These are phyloP conservation scores for Sycophila texana DNA, from an alignment of 2,888 invertebrate genomes.

Conservation along the genomic window DNA sequence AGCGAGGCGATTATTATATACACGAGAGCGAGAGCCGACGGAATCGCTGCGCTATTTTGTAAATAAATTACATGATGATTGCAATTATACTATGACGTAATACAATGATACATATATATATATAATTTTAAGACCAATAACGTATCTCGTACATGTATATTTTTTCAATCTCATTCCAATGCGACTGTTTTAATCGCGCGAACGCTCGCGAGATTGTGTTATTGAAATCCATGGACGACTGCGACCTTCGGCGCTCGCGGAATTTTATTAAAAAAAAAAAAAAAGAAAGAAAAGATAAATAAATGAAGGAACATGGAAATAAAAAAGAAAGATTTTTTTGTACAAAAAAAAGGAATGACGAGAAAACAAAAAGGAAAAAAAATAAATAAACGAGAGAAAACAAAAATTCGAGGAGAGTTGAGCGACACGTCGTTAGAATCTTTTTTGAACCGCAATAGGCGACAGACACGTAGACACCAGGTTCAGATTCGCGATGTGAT, in stretches of 20 bases:
- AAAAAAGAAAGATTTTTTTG: constrained; percentile 17
- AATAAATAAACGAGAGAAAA: constrained; percentile 14
- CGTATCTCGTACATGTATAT: constrained; percentile 62
- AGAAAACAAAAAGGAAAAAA: background rate
- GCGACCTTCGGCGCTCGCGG: no score
- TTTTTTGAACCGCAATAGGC: constrained; percentile 24
- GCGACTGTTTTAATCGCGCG: constrained; percentile 54
- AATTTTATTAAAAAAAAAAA: no score
- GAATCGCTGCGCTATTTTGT: constrained; percentile 46
- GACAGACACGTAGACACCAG: constrained; percentile 20
- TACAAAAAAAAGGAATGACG: constrained; percentile 3
- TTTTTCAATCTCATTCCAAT: constrained; percentile 66
- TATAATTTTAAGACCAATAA: constrained; percentile 55
- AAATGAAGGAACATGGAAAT: background rate
- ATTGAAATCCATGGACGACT: no score
- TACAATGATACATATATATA: constrained; percentile 50
- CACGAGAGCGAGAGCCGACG: background rate
- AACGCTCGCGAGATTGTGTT: constrained; percentile 30
- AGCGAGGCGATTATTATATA: background rate
- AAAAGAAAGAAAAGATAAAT: no score
- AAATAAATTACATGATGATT: constrained; percentile 50
- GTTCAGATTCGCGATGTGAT: constrained; percentile 52
- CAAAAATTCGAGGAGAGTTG: background rate
- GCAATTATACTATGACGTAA: constrained; percentile 26
- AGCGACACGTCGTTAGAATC: no score